phyloP scores from a whole-genome alignment of 2,797 vertebrate genomes.

The Iguana delicatissima region DNA sequence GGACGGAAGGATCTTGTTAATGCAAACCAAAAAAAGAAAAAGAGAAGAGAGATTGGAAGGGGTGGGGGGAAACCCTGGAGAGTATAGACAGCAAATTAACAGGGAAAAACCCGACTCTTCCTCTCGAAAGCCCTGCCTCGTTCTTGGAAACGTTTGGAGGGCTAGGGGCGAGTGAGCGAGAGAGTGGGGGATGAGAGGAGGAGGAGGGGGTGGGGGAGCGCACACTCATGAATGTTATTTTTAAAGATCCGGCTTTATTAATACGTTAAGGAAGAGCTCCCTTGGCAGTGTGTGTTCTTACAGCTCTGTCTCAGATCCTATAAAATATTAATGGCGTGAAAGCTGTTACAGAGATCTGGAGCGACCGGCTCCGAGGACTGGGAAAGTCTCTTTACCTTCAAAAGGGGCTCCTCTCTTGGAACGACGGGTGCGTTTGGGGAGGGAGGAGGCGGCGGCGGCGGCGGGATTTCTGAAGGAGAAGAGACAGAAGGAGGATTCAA shows the following conservation, averaged over 20 bases:
- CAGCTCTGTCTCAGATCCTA: constrained; percentile 87
- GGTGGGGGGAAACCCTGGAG: neutral
- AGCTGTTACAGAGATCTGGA: constrained; percentile 82
- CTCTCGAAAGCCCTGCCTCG: constrained; percentile 74
- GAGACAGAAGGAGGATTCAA: neutral
- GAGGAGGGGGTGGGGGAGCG: constrained; percentile 23
- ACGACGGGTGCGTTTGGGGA: constrained; percentile 47
- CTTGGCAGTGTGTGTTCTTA: constrained; percentile 83
- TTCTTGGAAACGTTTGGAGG: constrained; percentile 58
- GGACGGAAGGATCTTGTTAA: constrained; percentile 67
- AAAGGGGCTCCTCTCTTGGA: constrained; percentile 59
- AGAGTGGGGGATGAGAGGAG: constrained; percentile 31
- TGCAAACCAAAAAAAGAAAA: constrained; percentile 41
- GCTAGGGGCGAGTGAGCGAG: neutral
- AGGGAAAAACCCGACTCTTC: constrained; percentile 66
- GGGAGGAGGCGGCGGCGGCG: neutral
- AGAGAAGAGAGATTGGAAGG: constrained; percentile 16
- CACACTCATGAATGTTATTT: constrained; percentile 72
- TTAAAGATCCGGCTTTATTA: constrained; percentile 89
- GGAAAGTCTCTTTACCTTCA: constrained; percentile 70
- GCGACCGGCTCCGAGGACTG: constrained; percentile 68
- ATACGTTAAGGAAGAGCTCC: constrained; percentile 85
- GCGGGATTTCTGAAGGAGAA: constrained; percentile 1
- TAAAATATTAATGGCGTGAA: constrained; percentile 90
- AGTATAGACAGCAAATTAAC: constrained; percentile 66